Percentiles rank a stretch among this genome's conserved stretches.
Conservation (phyloP, 2,113 vertebrate genomes). For the Tychaedon coryphoeus region DNA sequence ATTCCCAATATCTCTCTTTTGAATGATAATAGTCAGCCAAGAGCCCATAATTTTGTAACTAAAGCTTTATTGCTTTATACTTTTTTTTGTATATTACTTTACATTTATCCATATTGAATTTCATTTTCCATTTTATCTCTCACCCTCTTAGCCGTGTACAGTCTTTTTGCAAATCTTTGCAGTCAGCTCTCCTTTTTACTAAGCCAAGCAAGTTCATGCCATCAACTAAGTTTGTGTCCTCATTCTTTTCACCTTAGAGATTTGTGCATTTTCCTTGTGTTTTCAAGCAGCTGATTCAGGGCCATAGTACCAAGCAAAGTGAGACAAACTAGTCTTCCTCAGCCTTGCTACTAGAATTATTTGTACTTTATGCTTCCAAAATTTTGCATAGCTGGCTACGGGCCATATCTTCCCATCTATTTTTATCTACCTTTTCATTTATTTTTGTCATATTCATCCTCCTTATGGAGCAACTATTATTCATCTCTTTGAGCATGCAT, state of each 20-base stretch:
- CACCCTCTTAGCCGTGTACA: not conserved
- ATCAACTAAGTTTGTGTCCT: not conserved
- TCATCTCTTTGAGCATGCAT: constrained; percentile 1
- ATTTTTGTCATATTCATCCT: not conserved
- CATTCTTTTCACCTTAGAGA: not conserved
- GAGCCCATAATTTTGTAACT: not conserved
- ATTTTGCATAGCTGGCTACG: not conserved
- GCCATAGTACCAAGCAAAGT: not conserved
- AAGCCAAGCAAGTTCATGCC: not conserved
- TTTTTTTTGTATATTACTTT: not conserved
- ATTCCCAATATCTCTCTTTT: not conserved
- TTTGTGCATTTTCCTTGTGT: not conserved
- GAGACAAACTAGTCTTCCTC: not conserved
- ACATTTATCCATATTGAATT: constrained; percentile 2
- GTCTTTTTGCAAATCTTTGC: not conserved
- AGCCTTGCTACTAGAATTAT: not conserved
- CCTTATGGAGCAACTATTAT: constrained; percentile 1
- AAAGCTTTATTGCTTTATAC: constrained; percentile 30
- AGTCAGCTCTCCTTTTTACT: not conserved
- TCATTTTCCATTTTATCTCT: constrained; percentile 26
- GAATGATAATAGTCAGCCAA: not conserved
- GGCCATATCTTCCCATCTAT: not conserved
- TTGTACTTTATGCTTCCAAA: not conserved
- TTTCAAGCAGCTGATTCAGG: not conserved
- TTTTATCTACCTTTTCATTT: not conserved